These are phyloP conservation scores for Lota lota DNA, from an alignment of 2,113 vertebrate species.

Conservation along the genomic window DNA sequence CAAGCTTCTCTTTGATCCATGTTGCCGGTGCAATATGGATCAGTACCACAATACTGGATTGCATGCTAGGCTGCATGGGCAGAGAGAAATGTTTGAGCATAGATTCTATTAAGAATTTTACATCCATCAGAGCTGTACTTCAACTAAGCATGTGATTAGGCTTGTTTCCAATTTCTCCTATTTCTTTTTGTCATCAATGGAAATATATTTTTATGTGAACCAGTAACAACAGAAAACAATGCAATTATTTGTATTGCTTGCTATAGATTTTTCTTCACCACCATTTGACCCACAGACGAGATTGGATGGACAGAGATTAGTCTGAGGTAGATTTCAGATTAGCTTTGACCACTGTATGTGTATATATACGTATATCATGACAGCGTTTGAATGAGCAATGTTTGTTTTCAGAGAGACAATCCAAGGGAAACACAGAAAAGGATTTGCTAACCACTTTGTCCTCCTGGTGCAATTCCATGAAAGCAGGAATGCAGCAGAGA, in stretches of 20 bases:
- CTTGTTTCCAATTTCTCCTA: no score
- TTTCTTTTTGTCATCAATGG: no score
- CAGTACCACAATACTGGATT: background rate
- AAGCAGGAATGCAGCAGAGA: conserved; percentile 68
- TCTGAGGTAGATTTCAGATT: conserved; percentile 10
- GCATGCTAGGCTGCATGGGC: background rate
- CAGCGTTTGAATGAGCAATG: conserved; percentile 45
- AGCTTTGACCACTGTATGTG: conserved; percentile 62
- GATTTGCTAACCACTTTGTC: conserved; percentile 81
- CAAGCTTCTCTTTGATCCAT: conserved; percentile 9
- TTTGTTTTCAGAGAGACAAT: conserved; percentile 37
- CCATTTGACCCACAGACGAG: conserved; percentile 45
- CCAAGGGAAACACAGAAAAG: conserved; percentile 54
- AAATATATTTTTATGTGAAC: no score
- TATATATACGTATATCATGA: conserved; percentile 13
- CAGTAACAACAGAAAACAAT: no score
- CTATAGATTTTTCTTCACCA: background rate
- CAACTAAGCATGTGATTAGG: background rate
- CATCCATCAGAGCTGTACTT: conserved; percentile 1
- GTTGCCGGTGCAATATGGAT: background rate
- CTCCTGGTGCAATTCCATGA: conserved; percentile 79
- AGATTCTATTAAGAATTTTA: conserved; percentile 3
- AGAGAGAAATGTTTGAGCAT: background rate
- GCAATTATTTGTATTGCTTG: background rate
- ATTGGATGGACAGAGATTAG: background rate